Evolutionary conservation across 2,113 vertebrate genomes (phyloP).

Genomic region (Machaerirhynchus nigripectus): DNA sequence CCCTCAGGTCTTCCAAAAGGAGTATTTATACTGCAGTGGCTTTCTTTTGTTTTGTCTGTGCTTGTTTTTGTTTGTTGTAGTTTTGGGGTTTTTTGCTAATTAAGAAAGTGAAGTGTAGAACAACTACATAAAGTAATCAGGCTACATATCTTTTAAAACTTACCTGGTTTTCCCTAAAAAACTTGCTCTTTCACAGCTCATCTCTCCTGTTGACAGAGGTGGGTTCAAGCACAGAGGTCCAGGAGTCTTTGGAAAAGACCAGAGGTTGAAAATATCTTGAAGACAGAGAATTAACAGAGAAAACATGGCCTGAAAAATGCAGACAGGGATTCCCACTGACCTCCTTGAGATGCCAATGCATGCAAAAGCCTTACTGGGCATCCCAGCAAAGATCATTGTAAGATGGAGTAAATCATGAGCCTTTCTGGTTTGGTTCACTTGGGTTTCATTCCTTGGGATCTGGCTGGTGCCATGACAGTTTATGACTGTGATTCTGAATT

Average conservation of each 20-base stretch:
- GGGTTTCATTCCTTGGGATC: background rate
- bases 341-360: background rate
- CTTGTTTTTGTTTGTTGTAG: background rate
- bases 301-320: background rate
- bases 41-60: background rate
- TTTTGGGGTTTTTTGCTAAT: background rate
- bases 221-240: background rate
- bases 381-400: background rate
- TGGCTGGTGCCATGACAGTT: background rate
- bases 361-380: background rate
- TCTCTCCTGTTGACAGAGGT: background rate
- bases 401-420: background rate
- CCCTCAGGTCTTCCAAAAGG: background rate
- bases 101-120: background rate
- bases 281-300: background rate
- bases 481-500: background rate
- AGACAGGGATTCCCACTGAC: background rate
- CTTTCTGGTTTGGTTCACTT: background rate
- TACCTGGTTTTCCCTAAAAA: background rate
- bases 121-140: background rate
- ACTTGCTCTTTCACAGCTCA: background rate
- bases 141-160: background rate
- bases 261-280: background rate
- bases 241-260: background rate
- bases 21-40: background rate